A percentile compares a stretch with the other conserved stretches of the same genome.
phyloP scores from a whole-genome alignment of 2,113 vertebrate species.

The Excalfactoria chinensis region DNA sequence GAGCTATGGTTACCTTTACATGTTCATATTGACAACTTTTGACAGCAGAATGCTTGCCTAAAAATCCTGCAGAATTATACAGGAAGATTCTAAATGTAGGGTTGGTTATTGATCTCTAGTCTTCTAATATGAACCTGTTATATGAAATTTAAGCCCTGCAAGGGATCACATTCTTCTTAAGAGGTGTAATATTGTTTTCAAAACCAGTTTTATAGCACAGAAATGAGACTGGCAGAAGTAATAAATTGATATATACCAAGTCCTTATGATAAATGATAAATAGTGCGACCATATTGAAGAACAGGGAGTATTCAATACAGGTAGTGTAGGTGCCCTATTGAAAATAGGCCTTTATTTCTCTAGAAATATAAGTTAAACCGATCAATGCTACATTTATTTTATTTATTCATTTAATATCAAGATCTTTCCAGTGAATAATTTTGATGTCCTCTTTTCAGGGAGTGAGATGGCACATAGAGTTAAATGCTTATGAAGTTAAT shows the following conservation, averaged over 20 bases:
- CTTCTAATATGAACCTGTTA: neutral
- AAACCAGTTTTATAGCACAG: neutral
- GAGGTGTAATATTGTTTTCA: neutral
- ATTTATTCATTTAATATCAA: neutral
- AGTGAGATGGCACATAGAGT: neutral
- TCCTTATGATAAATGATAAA: neutral
- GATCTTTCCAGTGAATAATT: neutral
- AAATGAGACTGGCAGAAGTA: neutral
- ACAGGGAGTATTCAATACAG: neutral
- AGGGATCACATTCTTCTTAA: neutral
- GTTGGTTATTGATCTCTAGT: neutral
- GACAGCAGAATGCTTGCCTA: neutral
- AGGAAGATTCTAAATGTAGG: neutral
- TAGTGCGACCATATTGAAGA: neutral
- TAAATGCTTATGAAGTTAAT: neutral
- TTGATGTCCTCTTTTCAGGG: neutral
- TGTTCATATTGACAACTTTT: neutral
- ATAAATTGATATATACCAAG: neutral
- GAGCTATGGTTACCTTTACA: constrained; percentile 45
- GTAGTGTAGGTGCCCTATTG: neutral
- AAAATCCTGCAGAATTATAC: neutral
- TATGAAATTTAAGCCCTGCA: neutral
- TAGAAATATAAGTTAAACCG: neutral
- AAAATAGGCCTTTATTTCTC: neutral
- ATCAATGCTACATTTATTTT: neutral